Evolutionary conservation across 2,888 invertebrate genomes (phyloP).

Genomic region (Apamea monoglypha): DNA sequence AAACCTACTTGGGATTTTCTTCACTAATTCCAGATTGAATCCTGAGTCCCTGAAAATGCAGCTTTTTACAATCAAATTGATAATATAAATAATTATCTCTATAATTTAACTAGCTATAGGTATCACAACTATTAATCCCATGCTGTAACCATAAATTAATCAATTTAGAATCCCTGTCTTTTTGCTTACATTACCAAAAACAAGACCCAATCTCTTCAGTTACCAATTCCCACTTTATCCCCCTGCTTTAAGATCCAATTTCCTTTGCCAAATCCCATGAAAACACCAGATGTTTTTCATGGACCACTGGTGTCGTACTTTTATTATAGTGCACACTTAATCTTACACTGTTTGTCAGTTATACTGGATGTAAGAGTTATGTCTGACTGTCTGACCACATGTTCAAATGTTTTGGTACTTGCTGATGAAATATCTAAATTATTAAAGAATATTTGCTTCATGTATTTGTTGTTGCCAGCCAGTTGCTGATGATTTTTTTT

Average conservation of each 20-base stretch:
- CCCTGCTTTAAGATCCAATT: neutral
- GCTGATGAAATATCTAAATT: constrained; percentile 19
- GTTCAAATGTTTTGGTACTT: constrained; percentile 32
- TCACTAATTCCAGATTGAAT: neutral
- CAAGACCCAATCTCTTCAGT: neutral
- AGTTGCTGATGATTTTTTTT: constrained; percentile 7
- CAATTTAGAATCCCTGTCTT: constrained; percentile 44
- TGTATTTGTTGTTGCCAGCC: neutral
- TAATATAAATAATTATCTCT: neutral
- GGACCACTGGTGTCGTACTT: constrained; percentile 39
- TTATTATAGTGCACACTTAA: constrained; percentile 53
- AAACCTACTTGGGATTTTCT: neutral
- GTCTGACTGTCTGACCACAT: constrained; percentile 48
- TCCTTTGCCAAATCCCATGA: constrained; percentile 7
- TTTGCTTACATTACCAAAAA: constrained; percentile 53
- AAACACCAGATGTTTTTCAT: constrained; percentile 59
- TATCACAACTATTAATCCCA: constrained; percentile 18
- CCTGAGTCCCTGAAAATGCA: neutral
- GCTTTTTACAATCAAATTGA: neutral
- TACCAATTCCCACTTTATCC: constrained; percentile 17
- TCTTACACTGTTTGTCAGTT: constrained; percentile 54
- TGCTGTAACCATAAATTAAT: constrained; percentile 51
- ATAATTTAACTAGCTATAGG: neutral
- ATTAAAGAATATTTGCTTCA: neutral
- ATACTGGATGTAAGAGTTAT: constrained; percentile 51